Conservation (phyloP, 2,113 vertebrate genomes). For the Ibidorhyncha struthersii region DNA sequence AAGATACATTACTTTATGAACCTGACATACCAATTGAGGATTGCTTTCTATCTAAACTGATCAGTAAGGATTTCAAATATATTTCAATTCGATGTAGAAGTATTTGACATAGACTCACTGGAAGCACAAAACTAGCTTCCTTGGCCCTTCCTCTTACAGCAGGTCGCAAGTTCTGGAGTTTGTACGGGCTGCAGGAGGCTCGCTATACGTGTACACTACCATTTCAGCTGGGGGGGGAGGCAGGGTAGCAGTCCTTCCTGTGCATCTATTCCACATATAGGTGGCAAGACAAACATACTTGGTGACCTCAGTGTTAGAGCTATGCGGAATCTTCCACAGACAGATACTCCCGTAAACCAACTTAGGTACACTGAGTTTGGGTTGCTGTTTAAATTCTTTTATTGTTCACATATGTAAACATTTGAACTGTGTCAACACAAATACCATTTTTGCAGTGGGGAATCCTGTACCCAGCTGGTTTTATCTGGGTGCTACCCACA, state of each 20-base stretch:
- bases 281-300: not conserved
- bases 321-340: not conserved
- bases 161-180: not conserved
- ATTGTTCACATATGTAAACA: rapidly evolving
- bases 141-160: not conserved
- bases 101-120: not conserved
- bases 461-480: not conserved
- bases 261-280: rapidly evolving
- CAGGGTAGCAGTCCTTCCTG: not conserved
- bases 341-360: not conserved
- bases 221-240: not conserved
- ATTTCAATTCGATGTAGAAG: not conserved
- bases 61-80: not conserved
- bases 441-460: rapidly evolving
- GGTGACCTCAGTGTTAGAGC: not conserved
- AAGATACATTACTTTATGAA: not conserved
- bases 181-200: not conserved
- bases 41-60: not conserved
- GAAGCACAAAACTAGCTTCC: not conserved
- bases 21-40: not conserved
- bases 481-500: not conserved
- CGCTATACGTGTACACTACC: rapidly evolving
- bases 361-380: not conserved
- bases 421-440: not conserved
- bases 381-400: not conserved